These are phyloP conservation scores for Macroglossus sobrinus DNA, from an alignment of 2,113 vertebrate species.

Conservation along the genomic window DNA sequence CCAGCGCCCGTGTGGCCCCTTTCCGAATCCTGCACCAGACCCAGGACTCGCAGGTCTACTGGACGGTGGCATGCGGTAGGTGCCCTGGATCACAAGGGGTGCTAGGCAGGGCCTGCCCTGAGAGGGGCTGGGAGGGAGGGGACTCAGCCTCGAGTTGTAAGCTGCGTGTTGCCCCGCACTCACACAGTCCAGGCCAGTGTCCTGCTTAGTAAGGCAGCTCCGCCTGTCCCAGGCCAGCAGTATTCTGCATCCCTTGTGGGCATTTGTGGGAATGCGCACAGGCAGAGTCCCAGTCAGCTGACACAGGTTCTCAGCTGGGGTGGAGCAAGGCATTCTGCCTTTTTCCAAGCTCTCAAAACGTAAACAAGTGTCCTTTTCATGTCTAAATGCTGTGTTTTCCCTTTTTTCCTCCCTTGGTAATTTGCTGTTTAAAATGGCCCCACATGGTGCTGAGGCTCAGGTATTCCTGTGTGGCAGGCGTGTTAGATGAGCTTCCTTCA, in stretches of 20 bases:
- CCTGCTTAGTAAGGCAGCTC: background rate
- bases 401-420: background rate
- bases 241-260: background rate
- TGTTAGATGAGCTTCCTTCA: background rate
- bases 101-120: background rate
- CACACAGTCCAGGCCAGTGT: background rate
- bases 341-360: background rate
- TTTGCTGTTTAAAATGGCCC: background rate
- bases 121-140: background rate
- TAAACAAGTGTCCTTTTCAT: background rate
- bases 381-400: background rate
- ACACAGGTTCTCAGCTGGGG: background rate
- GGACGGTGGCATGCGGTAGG: constrained; percentile 95
- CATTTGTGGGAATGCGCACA: background rate
- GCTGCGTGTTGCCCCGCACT: no score
- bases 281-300: background rate
- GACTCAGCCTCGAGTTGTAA: background rate
- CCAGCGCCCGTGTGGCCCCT: constrained; percentile 95
- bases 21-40: constrained; percentile 98
- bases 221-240: background rate
- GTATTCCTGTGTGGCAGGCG: accelerated
- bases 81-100: background rate
- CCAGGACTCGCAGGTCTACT: constrained; percentile 95
- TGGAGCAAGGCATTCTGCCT: accelerated
- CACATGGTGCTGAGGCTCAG: accelerated